These are phyloP conservation scores for Epinephelus coioides DNA, from an alignment of 2,797 vertebrate genomes.

Conservation along the genomic window DNA sequence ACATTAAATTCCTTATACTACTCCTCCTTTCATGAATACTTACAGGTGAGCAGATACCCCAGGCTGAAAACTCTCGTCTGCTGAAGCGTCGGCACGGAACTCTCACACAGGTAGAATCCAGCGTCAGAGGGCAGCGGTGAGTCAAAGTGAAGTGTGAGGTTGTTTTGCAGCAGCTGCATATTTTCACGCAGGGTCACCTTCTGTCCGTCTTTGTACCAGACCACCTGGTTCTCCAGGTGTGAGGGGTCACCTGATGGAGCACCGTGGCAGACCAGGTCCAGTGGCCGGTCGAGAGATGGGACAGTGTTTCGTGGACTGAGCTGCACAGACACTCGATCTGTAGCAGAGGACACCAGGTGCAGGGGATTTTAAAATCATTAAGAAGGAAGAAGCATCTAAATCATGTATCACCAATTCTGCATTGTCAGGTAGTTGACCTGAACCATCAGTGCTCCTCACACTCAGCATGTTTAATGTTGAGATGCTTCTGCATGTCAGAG, in stretches of 20 bases:
- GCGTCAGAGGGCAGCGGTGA: slow-evolving; percentile 46
- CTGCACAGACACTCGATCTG: slow-evolving; percentile 55
- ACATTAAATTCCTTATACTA: not conserved
- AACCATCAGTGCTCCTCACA: too few species aligned
- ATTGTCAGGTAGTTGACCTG: too few species aligned
- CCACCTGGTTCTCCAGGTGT: not conserved
- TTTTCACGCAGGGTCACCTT: slow-evolving; percentile 37
- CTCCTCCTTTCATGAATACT: slow-evolving; percentile 8
- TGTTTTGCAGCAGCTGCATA: slow-evolving; percentile 36
- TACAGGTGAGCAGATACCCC: slow-evolving; percentile 59
- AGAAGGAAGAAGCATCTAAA: not conserved
- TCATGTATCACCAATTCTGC: not conserved
- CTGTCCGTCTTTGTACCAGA: slow-evolving; percentile 61
- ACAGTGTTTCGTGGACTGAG: slow-evolving; percentile 22
- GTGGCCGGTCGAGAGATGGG: slow-evolving; percentile 38
- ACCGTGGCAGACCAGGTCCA: slow-evolving; percentile 53
- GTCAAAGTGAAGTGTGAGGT: slow-evolving; percentile 55
- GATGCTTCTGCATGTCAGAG: too few species aligned
- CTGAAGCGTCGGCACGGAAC: rapidly evolving
- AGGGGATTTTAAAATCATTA: not conserved
- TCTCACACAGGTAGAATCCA: slow-evolving; percentile 64
- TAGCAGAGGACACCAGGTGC: not conserved
- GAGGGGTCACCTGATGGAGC: slow-evolving; percentile 9
- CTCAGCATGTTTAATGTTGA: too few species aligned
- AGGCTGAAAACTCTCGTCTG: slow-evolving; percentile 36